Evolutionary conservation across 2,113 vertebrate species (phyloP).

Genomic region (Pseudois nayaur): DNA sequence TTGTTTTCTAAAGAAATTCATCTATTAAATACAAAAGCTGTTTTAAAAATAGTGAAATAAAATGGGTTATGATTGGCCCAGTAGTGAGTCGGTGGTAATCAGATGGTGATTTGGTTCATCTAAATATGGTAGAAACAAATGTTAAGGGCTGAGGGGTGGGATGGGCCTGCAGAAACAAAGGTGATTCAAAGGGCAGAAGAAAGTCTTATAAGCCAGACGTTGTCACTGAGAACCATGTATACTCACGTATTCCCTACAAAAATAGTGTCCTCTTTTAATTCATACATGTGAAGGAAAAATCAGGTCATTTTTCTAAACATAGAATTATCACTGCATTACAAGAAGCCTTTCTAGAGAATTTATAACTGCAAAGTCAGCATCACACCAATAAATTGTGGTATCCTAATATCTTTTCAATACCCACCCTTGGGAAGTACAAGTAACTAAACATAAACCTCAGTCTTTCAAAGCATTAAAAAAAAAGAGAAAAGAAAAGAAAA

Average conservation of each 20-base stretch:
- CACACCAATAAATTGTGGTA: not conserved
- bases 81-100: not conserved
- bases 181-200: not conserved
- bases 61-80: not conserved
- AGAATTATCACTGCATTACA: not conserved
- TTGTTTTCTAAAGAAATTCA: not conserved
- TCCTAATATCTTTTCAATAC: not conserved
- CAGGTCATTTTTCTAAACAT: conserved; percentile 23
- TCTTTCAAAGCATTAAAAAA: not conserved
- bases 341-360: not conserved
- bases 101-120: not conserved
- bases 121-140: not conserved
- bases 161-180: not conserved
- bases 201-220: not conserved
- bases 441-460: not conserved
- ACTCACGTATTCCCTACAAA: not conserved
- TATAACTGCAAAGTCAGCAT: conserved; percentile 17
- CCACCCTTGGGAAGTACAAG: not conserved
- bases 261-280: not conserved
- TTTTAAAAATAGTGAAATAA: not conserved
- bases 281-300: not conserved
- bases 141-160: not conserved
- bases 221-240: not conserved
- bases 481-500: no score
- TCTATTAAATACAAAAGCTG: not conserved